Evolutionary conservation across 2,113 vertebrate species (phyloP).

Genomic region (Siphamia tubifer): DNA sequence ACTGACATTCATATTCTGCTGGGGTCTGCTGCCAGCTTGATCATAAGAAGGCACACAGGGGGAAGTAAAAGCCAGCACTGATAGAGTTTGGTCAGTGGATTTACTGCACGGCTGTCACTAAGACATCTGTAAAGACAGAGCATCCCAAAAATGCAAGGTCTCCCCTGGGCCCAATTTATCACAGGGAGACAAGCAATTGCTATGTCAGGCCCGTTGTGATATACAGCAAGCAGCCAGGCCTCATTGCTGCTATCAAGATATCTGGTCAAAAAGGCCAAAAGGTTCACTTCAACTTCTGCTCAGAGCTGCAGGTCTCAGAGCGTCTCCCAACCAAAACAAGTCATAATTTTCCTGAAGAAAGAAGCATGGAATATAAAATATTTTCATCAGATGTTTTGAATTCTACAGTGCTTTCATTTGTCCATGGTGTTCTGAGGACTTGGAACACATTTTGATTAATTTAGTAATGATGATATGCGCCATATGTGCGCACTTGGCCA

Average conservation of each 20-base stretch:
- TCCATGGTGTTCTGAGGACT: background rate
- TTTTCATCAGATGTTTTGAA: slow-evolving; percentile 27
- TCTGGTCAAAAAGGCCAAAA: slow-evolving; percentile 4
- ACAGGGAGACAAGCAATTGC: slow-evolving; percentile 22
- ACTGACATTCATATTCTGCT: slow-evolving; percentile 4
- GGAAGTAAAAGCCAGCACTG: background rate
- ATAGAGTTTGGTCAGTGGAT: slow-evolving; percentile 22
- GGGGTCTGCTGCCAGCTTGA: background rate
- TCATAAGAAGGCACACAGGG: background rate
- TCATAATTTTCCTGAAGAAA: background rate
- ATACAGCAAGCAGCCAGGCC: slow-evolving; percentile 1
- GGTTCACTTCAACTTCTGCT: background rate
- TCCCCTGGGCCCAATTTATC: slow-evolving; percentile 33
- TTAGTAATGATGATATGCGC: background rate
- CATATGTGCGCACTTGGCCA: background rate
- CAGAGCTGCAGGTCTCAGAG: background rate
- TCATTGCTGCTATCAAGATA: slow-evolving; percentile 37
- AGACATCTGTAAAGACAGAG: slow-evolving; percentile 38
- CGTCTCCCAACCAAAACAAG: slow-evolving; percentile 36
- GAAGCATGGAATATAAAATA: background rate
- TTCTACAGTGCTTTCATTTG: background rate
- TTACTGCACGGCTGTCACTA: slow-evolving; percentile 31
- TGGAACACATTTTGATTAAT: background rate
- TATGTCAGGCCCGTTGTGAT: slow-evolving; percentile 29
- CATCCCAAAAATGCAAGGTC: slow-evolving; percentile 29